These are phyloP conservation scores for Cynopterus brachyotis DNA, from an alignment of 2,113 vertebrate species.

Conservation along the genomic window DNA sequence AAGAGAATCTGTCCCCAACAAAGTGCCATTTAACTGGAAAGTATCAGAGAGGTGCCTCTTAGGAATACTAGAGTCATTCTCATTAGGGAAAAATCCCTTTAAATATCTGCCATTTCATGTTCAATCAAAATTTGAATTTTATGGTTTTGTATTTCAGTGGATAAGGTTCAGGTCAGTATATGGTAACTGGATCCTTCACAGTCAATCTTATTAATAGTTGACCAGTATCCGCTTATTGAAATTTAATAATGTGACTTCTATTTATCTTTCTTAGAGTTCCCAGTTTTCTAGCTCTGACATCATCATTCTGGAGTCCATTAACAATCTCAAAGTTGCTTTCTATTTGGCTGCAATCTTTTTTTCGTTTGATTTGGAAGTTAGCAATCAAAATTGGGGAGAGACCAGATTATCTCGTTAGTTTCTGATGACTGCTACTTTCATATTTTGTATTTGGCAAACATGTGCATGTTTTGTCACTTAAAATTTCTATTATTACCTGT, in stretches of 20 bases:
- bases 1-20: not conserved
- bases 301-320: not conserved
- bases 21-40: not conserved
- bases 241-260: not conserved
- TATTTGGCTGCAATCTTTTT: not conserved
- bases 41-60: not conserved
- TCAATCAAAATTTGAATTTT: not conserved
- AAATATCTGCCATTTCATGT: not conserved
- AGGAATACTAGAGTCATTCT: not conserved
- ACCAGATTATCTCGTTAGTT: not conserved
- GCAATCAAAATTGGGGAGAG: not conserved
- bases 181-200: not conserved
- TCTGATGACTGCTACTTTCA: not conserved
- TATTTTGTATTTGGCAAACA: slow-evolving; percentile 26
- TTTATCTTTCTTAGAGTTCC: not conserved
- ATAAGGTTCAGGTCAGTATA: not conserved
- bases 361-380: not conserved
- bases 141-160: not conserved
- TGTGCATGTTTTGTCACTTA: not conserved
- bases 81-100: not conserved
- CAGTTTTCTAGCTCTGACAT: not conserved
- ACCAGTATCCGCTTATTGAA: not conserved
- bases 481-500: not conserved
- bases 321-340: not conserved
- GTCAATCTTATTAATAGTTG: not conserved